Evolutionary conservation across 2,888 invertebrate genomes (phyloP).

Genomic region (Lissocephala sabroskyi): DNA sequence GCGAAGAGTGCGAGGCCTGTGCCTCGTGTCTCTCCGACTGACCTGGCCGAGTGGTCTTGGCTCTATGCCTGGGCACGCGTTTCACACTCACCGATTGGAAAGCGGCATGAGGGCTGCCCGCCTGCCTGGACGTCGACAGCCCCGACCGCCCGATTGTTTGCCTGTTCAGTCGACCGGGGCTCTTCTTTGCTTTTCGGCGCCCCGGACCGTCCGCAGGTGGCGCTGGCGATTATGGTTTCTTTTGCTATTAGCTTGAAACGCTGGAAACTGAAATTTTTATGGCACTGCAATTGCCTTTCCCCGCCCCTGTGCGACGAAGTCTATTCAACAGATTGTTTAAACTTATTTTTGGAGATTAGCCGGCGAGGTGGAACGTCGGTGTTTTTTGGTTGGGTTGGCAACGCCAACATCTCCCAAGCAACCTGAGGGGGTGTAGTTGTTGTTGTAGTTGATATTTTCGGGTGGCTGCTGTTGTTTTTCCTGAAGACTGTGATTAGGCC

Average conservation of each 20-base stretch:
- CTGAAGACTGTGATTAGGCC: no score
- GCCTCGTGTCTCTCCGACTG: not conserved
- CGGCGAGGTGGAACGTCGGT: no score
- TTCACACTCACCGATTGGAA: constrained; percentile 32
- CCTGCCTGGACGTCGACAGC: no score
- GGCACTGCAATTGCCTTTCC: constrained; percentile 54
- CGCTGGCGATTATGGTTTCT: constrained; percentile 45
- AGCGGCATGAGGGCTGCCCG: constrained; percentile 11
- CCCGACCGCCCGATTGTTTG: no score
- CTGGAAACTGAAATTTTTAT: constrained; percentile 52
- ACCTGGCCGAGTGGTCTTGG: not conserved
- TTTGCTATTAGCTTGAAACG: constrained; percentile 21
- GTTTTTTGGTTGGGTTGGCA: no score
- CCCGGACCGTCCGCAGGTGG: constrained; percentile 37
- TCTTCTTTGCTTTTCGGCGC: constrained; percentile 1
- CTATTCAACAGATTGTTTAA: not conserved
- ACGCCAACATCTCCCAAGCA: no score
- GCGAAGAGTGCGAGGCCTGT: not conserved
- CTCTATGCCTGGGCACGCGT: constrained; percentile 17
- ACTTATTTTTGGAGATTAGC: constrained; percentile 8
- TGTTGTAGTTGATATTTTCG: no score
- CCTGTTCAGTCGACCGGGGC: constrained; percentile 27
- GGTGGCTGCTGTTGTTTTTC: no score
- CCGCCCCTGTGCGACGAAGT: no score
- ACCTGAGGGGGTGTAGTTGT: no score